Evolutionary conservation across 2,797 vertebrate genomes (phyloP).

Genomic region (Rhabdophis nuchalis): DNA sequence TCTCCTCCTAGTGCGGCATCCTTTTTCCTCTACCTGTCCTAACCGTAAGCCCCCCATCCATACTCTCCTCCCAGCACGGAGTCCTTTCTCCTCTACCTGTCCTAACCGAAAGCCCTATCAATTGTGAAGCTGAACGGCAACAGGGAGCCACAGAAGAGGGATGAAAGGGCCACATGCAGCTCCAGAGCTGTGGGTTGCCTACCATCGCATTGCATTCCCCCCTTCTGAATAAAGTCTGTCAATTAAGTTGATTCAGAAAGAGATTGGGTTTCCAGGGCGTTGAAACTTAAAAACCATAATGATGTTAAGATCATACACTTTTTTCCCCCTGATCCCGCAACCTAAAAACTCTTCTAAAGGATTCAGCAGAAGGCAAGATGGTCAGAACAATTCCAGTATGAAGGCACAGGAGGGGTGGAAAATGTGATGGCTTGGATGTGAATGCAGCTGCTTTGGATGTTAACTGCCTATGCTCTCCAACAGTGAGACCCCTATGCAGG

Average conservation of each 20-base stretch:
- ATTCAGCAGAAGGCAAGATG: not conserved
- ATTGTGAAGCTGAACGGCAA: too few relatives aligned
- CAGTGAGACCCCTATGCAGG: not conserved
- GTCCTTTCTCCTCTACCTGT: too few relatives aligned
- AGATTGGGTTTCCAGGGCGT: not conserved
- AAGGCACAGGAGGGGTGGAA: not conserved
- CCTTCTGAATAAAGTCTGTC: not conserved
- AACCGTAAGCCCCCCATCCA: too few relatives aligned
- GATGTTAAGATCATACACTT: not conserved
- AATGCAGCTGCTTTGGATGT: not conserved
- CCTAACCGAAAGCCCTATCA: too few relatives aligned
- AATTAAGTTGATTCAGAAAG: not conserved
- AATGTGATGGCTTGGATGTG: not conserved
- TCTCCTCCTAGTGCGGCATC: too few relatives aligned
- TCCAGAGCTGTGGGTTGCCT: too few relatives aligned
- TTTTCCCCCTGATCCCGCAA: too few relatives aligned
- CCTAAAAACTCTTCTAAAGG: not conserved
- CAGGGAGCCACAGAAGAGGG: too few relatives aligned
- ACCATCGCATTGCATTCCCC: not conserved
- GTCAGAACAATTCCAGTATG: not conserved
- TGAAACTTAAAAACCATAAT: not conserved
- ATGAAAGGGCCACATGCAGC: too few relatives aligned
- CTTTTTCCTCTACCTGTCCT: too few relatives aligned
- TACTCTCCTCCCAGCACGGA: too few relatives aligned
- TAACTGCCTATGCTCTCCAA: not conserved